Evolutionary conservation across 2,888 invertebrate genomes (phyloP), one percentile per base, ranked within the genome.

Genomic region (Noctua janthe): DNA sequence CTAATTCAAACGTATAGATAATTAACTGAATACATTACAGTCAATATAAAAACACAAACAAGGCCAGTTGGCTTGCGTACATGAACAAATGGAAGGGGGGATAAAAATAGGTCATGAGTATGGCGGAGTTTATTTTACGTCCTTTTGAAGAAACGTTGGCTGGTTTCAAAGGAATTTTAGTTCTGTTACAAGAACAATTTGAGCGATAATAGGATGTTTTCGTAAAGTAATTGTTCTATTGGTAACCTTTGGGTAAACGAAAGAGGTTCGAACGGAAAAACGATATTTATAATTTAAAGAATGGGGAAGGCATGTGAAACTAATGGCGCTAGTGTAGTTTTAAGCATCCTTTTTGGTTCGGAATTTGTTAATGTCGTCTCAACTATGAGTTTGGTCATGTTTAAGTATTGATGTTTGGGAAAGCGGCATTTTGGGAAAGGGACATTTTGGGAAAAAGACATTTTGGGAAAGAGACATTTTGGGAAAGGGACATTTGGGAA

Each of bases 91-190:
- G 64, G 17, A 17, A 69, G 23, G 62, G 76, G 84, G 67, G n/a
- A 51, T 51, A 71, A 13, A 83, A 83, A 85, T 83, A 83, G 82
- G 85, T 85, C 82, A 83, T 6, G 15, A 23, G 54, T 47, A 29
- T 47, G 20, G 35, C 35, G 56, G 8, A 39, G 51, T 81, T 81
- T 49, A 69, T 8, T 35, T 78, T 47, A 43, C 43, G n/a, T 64
- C 70, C 85, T 54, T 80, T 69, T 49, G 15, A 10, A 54, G 64
- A 20, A 69, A 79, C 70, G 15, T 59, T 39, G 51, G 20, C 54
- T 15, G 13, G 23, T 35, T 43, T 23, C 17, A 29, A 80, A 69
- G n/a, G 35, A 49, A 13, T 71, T 43, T 35, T 76, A n/a, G 69
- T 51, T 54, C 10, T 15, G 15, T 59, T 35, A 13, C 51, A 49